Conservation (phyloP, 2,797 vertebrate genomes). For the Gallinago nigripennis region DNA sequence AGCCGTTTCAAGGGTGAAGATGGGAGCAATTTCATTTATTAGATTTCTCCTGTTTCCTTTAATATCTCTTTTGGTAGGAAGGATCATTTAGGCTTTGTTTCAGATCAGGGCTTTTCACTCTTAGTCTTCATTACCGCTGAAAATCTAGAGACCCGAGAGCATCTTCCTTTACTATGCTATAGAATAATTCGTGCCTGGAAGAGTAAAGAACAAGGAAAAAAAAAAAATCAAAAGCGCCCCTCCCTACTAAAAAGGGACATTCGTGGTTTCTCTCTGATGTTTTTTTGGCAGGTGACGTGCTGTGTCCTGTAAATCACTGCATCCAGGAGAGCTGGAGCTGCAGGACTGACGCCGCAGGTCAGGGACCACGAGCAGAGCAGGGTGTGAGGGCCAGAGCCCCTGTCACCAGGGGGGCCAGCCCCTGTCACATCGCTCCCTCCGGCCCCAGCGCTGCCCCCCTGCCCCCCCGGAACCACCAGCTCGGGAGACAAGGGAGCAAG, state of each 20-base stretch:
- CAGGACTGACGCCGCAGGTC: slow-evolving; percentile 5
- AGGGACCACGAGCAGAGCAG: background rate
- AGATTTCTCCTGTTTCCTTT: slow-evolving; percentile 12
- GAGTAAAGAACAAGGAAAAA: background rate
- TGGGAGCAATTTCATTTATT: background rate
- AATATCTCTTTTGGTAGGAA: background rate
- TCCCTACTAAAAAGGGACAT: background rate
- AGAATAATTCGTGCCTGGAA: slow-evolving; percentile 25
- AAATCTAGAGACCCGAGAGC: background rate
- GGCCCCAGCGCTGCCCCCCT: too few relatives aligned
- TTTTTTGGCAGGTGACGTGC: background rate
- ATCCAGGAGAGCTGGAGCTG: background rate
- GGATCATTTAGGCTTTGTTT: slow-evolving; percentile 11
- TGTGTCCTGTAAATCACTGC: background rate
- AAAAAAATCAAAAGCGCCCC: background rate
- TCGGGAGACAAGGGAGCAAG: background rate
- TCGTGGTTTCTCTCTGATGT: background rate
- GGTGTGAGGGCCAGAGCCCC: background rate
- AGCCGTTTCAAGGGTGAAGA: background rate
- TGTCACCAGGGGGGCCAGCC: background rate
- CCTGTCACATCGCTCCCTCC: background rate
- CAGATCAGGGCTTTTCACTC: slow-evolving; percentile 7
- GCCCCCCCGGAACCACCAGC: background rate
- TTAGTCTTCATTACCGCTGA: background rate
- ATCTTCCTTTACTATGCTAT: background rate